Percentiles rank a stretch among this genome's conserved stretches.
Evolutionary conservation across 2,888 invertebrate genomes (phyloP).

Genomic region (Hoplodrina blanda): DNA sequence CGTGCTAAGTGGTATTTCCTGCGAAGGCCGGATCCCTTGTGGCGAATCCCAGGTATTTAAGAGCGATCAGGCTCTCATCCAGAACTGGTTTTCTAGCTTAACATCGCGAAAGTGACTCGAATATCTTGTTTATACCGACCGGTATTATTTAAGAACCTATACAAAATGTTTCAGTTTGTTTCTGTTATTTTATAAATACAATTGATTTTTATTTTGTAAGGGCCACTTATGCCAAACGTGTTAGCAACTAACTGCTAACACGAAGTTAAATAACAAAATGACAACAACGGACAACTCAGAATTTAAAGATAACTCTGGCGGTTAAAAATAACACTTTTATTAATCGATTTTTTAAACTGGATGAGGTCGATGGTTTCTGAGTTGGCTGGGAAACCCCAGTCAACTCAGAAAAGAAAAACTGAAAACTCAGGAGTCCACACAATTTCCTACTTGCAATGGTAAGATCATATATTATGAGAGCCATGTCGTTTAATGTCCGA

Average conservation of each 20-base stretch:
- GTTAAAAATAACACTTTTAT: too few relatives aligned
- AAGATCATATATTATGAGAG: too few relatives aligned
- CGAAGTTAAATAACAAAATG: background rate
- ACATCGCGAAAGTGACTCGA: conserved; percentile 75
- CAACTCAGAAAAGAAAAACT: too few relatives aligned
- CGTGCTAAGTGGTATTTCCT: conserved; percentile 72
- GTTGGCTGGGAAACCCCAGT: too few relatives aligned
- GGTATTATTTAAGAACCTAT: conserved; percentile 21
- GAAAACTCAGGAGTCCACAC: too few relatives aligned
- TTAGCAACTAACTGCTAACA: background rate
- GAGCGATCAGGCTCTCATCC: conserved; percentile 65
- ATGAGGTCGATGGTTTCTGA: too few relatives aligned
- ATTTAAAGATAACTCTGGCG: too few relatives aligned
- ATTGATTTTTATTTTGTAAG: background rate
- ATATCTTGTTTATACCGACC: conserved; percentile 49
- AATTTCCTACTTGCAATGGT: too few relatives aligned
- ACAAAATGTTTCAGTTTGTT: conserved; percentile 23
- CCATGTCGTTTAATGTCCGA: too few relatives aligned
- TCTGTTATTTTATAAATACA: background rate
- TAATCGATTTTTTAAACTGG: too few relatives aligned
- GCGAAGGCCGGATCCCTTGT: conserved; percentile 65
- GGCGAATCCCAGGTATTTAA: conserved; percentile 82
- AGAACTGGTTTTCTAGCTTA: conserved; percentile 80
- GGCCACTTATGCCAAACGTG: background rate
- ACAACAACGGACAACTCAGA: too few relatives aligned